Base-by-base conservation (phyloP, 37 sponge, comb jelly and placozoan species). In the Axinella damicornis region DNA sequence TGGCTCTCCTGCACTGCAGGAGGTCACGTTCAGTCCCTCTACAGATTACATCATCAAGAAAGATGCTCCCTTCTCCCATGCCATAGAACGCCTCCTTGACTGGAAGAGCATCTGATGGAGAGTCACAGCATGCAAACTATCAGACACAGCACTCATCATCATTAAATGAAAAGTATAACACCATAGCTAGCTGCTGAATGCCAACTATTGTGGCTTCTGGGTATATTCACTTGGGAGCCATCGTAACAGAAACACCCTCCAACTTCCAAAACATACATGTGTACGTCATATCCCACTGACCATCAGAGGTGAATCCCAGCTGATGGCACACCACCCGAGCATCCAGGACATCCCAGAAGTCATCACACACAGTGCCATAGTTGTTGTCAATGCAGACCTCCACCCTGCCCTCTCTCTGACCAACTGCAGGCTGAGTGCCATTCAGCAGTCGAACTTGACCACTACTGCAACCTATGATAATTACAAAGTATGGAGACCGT, bases 291-390 rank as follows among this genome's bases (percentile, higher is more conserved):
- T n/a, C n/a, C 20, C n/a, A 33, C 17, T 78, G 60, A 78, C 78
- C 53, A 38, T 38, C 62, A 37, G 59, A 57, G 19, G 78, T 38
- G 65, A 76, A 76, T 12, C 76, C 76, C 18, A 88, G 77, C 70
- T 88, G 89, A 67, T 77, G n/a, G 61, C 89, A 88, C 22, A 88
- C 89, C n/a, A 88, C 89, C 54, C 15, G 24, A 36, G 89, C 76
- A 34, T 81, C 83, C 14, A 24, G 19, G 33, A n/a, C 35, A 53
- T 82, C 74, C 89, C 89, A 88, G 40, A 32, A 27, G 59, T 85
- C 86, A 77, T 85, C 86, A 66, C 86, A 85, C 40, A 85, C 86
- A 36, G 76, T 88, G 19, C 89, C 83, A 63, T 78, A 78, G 2
- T 30, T 62, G 41, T 73, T 83, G 34, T 55, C 35, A 31, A 55